phyloP scores from a whole-genome alignment of 2,888 invertebrate species.

The Dichetophora obliterata region DNA sequence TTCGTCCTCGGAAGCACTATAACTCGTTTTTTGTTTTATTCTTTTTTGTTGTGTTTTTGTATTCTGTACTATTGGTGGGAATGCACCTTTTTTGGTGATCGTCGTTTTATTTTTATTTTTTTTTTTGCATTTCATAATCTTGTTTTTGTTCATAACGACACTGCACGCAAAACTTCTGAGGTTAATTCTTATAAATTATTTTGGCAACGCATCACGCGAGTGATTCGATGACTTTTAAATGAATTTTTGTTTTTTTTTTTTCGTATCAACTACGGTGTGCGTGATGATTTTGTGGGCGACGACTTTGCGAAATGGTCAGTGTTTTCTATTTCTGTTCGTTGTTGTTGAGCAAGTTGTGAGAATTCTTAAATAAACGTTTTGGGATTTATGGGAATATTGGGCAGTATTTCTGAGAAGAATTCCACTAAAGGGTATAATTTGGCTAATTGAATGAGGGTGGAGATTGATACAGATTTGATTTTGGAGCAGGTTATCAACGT shows the following conservation, averaged over 20 bases:
- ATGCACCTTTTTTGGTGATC: slow-evolving; percentile 8
- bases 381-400: slow-evolving; percentile 28
- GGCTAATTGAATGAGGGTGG: slow-evolving; percentile 67
- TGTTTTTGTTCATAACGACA: slow-evolving; percentile 45
- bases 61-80: not conserved
- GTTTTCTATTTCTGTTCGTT: slow-evolving; percentile 27
- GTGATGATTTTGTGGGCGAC: slow-evolving; percentile 31
- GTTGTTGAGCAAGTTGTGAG: slow-evolving; percentile 9
- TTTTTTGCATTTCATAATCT: slow-evolving; percentile 5
- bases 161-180: slow-evolving; percentile 54
- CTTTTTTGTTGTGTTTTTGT: not conserved
- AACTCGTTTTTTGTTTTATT: not conserved
- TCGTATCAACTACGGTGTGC: slow-evolving; percentile 14
- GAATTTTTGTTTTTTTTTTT: slow-evolving; percentile 49
- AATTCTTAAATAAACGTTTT: slow-evolving; percentile 16
- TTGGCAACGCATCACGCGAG: slow-evolving; percentile 69
- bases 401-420: slow-evolving; percentile 58
- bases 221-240: slow-evolving; percentile 61
- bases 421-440: slow-evolving; percentile 63
- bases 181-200: slow-evolving; percentile 65
- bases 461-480: slow-evolving; percentile 48
- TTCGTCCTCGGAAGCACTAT: too few relatives aligned
- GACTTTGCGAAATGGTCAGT: slow-evolving; percentile 4
- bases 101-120: not conserved
- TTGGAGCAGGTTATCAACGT: slow-evolving; percentile 29